These are phyloP conservation scores for Danio choprae DNA, from an alignment of 2,797 vertebrate species.

Conservation along the genomic window DNA sequence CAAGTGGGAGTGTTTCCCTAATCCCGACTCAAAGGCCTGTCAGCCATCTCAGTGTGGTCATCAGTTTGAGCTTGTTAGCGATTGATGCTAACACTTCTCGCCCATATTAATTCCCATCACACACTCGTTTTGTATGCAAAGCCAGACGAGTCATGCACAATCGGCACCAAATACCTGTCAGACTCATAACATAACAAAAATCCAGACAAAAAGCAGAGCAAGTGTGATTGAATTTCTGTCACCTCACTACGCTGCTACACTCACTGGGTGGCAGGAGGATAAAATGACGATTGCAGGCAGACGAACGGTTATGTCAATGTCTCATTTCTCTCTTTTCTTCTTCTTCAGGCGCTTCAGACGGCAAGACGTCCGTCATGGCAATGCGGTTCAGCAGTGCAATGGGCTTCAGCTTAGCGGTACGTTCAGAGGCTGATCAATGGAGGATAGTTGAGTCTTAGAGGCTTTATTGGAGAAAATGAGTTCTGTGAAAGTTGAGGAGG, in stretches of 20 bases:
- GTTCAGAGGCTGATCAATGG: constrained; percentile 57
- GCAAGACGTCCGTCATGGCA: constrained; percentile 96
- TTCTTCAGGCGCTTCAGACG: constrained; percentile 89
- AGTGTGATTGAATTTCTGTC: constrained; percentile 46
- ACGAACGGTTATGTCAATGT: constrained; percentile 17
- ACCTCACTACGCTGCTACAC: constrained; percentile 6
- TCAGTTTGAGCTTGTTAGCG: constrained; percentile 57
- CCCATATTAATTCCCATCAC: constrained; percentile 51
- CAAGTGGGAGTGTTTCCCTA: constrained; percentile 40
- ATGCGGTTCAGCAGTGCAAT: constrained; percentile 95
- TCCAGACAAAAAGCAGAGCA: constrained; percentile 34
- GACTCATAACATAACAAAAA: constrained; percentile 33
- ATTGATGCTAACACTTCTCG: constrained; percentile 50
- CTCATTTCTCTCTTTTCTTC: constrained; percentile 62
- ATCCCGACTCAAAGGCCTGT: constrained; percentile 52
- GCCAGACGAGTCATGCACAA: constrained; percentile 45
- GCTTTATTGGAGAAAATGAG: background rate
- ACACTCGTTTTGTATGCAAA: constrained; percentile 43
- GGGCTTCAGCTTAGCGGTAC: constrained; percentile 93
- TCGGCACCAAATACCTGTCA: constrained; percentile 50
- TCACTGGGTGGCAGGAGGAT: constrained; percentile 17
- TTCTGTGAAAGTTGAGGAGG: constrained; percentile 30
- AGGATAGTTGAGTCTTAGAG: constrained; percentile 12
- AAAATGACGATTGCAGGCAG: constrained; percentile 41
- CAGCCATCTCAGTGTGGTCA: constrained; percentile 35